phyloP scores from a whole-genome alignment of 2,113 vertebrate species.

The Oncorhynchus mykiss region DNA sequence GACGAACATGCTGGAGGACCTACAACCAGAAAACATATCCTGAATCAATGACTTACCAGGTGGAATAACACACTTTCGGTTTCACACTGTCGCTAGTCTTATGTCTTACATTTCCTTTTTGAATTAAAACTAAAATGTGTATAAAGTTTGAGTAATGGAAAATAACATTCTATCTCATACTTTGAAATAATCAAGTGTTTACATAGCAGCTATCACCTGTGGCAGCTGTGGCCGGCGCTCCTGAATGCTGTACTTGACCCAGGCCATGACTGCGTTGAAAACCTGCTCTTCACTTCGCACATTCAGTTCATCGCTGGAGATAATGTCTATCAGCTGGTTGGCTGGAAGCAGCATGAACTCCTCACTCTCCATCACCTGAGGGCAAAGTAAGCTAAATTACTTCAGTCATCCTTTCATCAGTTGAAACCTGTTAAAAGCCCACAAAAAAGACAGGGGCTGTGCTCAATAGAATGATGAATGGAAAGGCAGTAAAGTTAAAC shows the following conservation, averaged over 20 bases:
- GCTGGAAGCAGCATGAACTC: conserved; percentile 98
- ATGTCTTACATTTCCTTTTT: no score
- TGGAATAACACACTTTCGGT: not conserved
- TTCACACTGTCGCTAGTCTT: no score
- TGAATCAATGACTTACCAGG: not conserved
- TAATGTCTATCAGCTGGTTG: conserved; percentile 98
- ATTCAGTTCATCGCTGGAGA: conserved; percentile 97
- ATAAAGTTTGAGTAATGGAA: no score
- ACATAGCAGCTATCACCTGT: conserved; percentile 75
- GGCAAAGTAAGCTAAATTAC: conserved; percentile 4
- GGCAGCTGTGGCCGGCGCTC: conserved; percentile 93
- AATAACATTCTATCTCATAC: no score
- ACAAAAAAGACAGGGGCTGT: no score
- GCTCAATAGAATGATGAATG: not conserved
- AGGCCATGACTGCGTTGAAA: conserved; percentile 97
- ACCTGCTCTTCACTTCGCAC: conserved; percentile 98
- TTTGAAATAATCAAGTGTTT: not conserved
- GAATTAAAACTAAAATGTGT: no score
- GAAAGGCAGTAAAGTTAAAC: not conserved
- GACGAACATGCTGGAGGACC: conserved; percentile 95
- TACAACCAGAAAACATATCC: conserved; percentile 38
- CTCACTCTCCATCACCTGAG: conserved; percentile 98
- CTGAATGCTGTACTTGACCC: conserved; percentile 99
- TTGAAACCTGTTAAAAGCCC: not conserved
- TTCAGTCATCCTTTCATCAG: not conserved